phyloP scores from a whole-genome alignment of 2,888 invertebrate species.

The Zhuqinia jingwanae region DNA sequence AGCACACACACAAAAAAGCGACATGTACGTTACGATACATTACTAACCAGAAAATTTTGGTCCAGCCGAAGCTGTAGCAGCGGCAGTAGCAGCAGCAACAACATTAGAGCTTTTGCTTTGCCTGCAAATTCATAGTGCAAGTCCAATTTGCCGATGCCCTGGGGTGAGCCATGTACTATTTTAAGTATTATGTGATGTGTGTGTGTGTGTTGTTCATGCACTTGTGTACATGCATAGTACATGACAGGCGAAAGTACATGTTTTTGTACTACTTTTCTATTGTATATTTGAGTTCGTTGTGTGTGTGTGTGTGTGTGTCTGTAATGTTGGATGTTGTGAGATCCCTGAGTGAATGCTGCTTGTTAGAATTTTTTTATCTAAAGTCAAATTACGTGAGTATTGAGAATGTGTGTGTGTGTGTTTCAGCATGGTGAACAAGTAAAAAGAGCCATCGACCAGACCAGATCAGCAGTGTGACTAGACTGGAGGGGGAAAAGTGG shows the following conservation, averaged over 20 bases:
- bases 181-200: conserved; percentile 40
- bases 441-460: conserved; percentile 43
- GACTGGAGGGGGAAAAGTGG: conserved; percentile 56
- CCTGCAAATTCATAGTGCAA: conserved; percentile 64
- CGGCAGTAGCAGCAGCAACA: neutral
- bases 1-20: neutral
- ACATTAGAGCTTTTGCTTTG: conserved; percentile 35
- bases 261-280: conserved; percentile 49
- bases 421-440: conserved; percentile 9
- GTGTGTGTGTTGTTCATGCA: no score
- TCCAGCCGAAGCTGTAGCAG: no score
- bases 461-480: conserved; percentile 47
- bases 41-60: conserved; percentile 56
- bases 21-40: conserved; percentile 2
- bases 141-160: conserved; percentile 71
- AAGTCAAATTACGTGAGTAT: neutral
- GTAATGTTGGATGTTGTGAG: neutral
- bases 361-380: conserved; percentile 36
- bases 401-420: neutral
- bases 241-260: conserved; percentile 23
- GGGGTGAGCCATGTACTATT: conserved; percentile 64
- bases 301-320: no score
- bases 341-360: conserved; percentile 4
- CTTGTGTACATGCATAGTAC: conserved; percentile 16
- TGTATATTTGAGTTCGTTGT: conserved; percentile 25